Evolutionary conservation across 2,888 invertebrate species (phyloP), one percentile per base, ranked within the genome.

Genomic region (Unio pictorum): DNA sequence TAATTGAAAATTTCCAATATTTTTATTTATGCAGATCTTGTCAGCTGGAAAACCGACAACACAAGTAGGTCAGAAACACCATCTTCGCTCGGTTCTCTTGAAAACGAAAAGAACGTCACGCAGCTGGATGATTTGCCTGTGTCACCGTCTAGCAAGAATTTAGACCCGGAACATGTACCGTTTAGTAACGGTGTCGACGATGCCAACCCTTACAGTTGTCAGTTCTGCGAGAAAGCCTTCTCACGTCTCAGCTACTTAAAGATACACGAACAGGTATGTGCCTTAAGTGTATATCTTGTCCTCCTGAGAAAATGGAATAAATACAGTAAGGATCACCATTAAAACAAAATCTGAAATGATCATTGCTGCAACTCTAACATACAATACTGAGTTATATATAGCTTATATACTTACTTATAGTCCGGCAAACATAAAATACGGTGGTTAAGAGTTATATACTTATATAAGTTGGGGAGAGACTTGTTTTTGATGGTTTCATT

Each of bases 181-280:
- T 94, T 92, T 90, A 93, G 93, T 34, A 92, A 93, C 80, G 94
- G 93, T 63, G 93, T 93, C 76, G 93, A 93, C 28, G 94, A 94
- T 84, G 92, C 93, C 90, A 94, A 95, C 79, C 96, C 96, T 75
- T 95, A 96, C 92, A 94, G 95, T 88, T 96, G 96, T 91, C 95
- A 95, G 91, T 96, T 95, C 92, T 97, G 96, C 92, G 95, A 96
- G 88, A 95, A 95, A 90, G 95, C 96, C 80, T 96, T 96, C 91
- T 94, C 96, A 26, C 93, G 95, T 82, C 93, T 95, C 80, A 95
- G 95, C 78, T 95, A 95, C 90, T 93, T 96, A 84, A 95, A 95
- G 91, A 95, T 95, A 91, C 96, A 96, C 92, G 95, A 96, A 91
- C 96, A 96, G 95, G 96, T 96, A 91, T 68, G 64, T 60, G 34